Conservation (phyloP, 2,113 vertebrate species). For the Isichthys henryi region DNA sequence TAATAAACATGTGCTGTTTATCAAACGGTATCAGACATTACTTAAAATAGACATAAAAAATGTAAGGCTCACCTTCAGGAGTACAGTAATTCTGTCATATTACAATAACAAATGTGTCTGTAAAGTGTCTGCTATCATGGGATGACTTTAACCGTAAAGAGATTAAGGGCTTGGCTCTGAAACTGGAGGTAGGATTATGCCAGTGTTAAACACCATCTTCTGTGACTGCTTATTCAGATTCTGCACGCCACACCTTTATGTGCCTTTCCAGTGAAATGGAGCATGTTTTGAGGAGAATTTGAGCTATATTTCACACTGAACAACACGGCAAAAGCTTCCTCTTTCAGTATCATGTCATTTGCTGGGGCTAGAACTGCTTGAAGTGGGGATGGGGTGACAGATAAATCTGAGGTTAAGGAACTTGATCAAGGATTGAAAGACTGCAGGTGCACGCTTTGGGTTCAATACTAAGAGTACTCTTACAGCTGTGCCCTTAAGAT, state of each 20-base stretch:
- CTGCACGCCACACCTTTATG: constrained; percentile 23
- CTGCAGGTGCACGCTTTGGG: not conserved
- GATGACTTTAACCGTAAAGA: constrained; percentile 57
- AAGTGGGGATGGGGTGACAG: not conserved
- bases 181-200: constrained; percentile 50
- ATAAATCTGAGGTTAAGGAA: not conserved
- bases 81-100: constrained; percentile 49
- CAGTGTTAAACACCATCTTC: constrained; percentile 44
- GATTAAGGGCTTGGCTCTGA: constrained; percentile 52
- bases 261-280: constrained; percentile 13
- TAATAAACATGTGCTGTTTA: constrained; percentile 54
- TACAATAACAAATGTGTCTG: constrained; percentile 52
- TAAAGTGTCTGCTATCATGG: constrained; percentile 54
- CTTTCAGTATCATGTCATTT: not conserved
- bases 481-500: not conserved
- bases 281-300: not conserved
- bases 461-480: not conserved
- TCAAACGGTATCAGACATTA: constrained; percentile 52
- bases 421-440: not conserved
- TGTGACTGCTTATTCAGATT: constrained; percentile 33
- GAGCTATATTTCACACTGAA: not conserved
- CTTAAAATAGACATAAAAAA: constrained; percentile 49
- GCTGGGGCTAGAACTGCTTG: not conserved
- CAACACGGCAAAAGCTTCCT: not conserved
- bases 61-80: constrained; percentile 43